A percentile compares a stretch with the other conserved stretches of the same genome.
Evolutionary conservation across 1,140 invertebrate species (phyloP).

Genomic region (Temnothorax curvispinosus): DNA sequence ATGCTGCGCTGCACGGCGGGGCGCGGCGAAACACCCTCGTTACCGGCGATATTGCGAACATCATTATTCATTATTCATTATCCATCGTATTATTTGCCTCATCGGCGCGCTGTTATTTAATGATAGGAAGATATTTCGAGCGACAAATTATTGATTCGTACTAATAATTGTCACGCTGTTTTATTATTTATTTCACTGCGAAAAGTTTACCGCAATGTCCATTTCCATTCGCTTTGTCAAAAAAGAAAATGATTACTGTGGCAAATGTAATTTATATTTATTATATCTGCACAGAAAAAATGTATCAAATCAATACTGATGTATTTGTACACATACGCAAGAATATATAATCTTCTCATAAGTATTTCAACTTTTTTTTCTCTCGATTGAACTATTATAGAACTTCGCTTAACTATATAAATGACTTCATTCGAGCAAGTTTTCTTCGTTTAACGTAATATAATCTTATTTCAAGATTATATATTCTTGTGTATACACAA

Average conservation of each 20-base stretch:
- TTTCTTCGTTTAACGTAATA: too few species aligned
- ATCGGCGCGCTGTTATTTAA: constrained; percentile 6
- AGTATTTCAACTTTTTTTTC: too few species aligned
- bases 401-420: too few species aligned
- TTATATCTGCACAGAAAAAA: background rate
- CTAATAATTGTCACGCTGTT: background rate
- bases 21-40: background rate
- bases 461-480: too few species aligned
- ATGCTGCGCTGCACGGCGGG: too few species aligned
- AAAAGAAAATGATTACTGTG: background rate
- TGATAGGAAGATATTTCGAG: background rate
- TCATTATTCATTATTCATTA: constrained; percentile 22
- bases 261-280: constrained; percentile 31
- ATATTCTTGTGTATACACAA: too few species aligned
- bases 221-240: background rate
- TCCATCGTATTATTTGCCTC: constrained; percentile 15
- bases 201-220: background rate
- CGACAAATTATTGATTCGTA: background rate
- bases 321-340: too few species aligned
- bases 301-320: too few species aligned
- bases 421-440: too few species aligned
- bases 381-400: too few species aligned
- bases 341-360: too few species aligned
- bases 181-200: background rate
- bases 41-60: background rate